phyloP scores from a whole-genome alignment of 1,140 invertebrate genomes.

The Acromyrmex echinatior region DNA sequence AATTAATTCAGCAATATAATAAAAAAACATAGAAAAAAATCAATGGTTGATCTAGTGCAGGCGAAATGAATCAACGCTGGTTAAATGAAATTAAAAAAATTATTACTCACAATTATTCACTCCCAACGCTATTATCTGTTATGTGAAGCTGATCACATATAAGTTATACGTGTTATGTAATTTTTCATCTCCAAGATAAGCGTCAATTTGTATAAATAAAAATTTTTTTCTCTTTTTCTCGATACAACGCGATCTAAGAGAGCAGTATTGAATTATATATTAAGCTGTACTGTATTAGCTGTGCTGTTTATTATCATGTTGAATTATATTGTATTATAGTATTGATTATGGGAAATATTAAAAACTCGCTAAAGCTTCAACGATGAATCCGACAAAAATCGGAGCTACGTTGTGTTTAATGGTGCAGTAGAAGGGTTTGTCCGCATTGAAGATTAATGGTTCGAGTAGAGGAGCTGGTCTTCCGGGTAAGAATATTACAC shows the following conservation, averaged over 20 bases:
- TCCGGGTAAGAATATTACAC: background rate
- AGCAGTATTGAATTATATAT: background rate
- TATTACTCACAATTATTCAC: background rate
- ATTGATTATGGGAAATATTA: background rate
- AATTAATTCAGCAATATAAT: background rate
- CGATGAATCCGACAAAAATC: conserved; percentile 32
- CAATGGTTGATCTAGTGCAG: background rate
- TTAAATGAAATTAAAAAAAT: background rate
- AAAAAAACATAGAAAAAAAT: background rate
- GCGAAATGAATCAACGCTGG: background rate
- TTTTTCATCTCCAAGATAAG: background rate
- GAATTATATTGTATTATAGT: background rate
- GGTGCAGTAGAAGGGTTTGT: conserved; percentile 56
- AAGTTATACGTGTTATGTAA: background rate
- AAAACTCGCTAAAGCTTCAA: background rate
- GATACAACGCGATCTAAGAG: background rate
- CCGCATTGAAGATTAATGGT: conserved; percentile 35
- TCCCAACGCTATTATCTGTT: background rate
- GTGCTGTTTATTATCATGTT: too few relatives aligned
- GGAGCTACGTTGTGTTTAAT: conserved; percentile 19
- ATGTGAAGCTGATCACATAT: background rate
- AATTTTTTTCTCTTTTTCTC: background rate
- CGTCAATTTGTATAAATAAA: background rate
- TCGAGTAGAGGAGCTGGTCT: background rate
- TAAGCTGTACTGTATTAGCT: background rate